Percentiles rank a stretch among this genome's conserved stretches.
phyloP scores from a whole-genome alignment of 2,888 invertebrate genomes.

The Pachliopta kotzebuea region DNA sequence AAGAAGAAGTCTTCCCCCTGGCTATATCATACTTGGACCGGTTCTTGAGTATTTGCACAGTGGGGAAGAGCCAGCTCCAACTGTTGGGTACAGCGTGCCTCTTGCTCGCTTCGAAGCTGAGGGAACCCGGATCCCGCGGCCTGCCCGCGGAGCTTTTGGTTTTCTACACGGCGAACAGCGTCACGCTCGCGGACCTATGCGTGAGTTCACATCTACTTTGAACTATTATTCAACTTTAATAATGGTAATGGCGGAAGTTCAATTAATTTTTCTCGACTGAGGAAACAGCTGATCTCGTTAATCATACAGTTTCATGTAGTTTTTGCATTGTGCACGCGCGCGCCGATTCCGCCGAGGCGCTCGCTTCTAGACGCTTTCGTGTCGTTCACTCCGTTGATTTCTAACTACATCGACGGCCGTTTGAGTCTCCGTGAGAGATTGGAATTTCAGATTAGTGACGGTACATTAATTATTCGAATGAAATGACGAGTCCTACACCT shows the following conservation, averaged over 20 bases:
- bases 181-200: slow-evolving; percentile 91
- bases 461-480: slow-evolving; percentile 45
- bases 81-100: slow-evolving; percentile 95
- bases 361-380: slow-evolving; percentile 51
- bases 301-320: slow-evolving; percentile 52
- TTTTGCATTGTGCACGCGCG: slow-evolving; percentile 43
- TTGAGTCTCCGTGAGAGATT: slow-evolving; percentile 61
- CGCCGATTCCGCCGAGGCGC: slow-evolving; percentile 40
- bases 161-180: slow-evolving; percentile 96
- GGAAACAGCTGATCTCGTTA: slow-evolving; percentile 67
- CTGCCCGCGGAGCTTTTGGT: slow-evolving; percentile 90
- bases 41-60: slow-evolving; percentile 91
- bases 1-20: slow-evolving; percentile 95
- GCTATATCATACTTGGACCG: slow-evolving; percentile 97
- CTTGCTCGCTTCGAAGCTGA: slow-evolving; percentile 94
- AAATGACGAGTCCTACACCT: slow-evolving; percentile 32
- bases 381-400: slow-evolving; percentile 60
- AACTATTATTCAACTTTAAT: slow-evolving; percentile 12
- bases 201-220: slow-evolving; percentile 82
- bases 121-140: slow-evolving; percentile 89
- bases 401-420: slow-evolving; percentile 49
- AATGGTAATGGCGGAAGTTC: slow-evolving; percentile 4
- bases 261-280: slow-evolving; percentile 46
- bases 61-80: slow-evolving; percentile 93
- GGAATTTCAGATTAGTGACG: slow-evolving; percentile 56